Evolutionary conservation across 2,113 vertebrate genomes (phyloP).

Genomic region (Casuarius casuarius): DNA sequence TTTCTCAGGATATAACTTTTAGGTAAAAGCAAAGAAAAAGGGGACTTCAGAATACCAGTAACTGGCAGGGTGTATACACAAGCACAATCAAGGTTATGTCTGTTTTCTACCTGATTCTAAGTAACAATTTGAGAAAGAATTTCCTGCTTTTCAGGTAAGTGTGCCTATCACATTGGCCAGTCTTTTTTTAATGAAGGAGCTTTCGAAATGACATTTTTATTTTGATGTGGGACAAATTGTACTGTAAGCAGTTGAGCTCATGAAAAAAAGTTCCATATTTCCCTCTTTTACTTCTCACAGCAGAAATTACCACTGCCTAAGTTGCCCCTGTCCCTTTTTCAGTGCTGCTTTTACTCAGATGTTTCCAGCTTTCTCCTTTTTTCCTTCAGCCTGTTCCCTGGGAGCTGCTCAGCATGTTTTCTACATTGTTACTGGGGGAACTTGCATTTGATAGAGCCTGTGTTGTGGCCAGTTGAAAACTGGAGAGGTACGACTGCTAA

Average conservation of each 20-base stretch:
- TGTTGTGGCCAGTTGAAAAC: not conserved
- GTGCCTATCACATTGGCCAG: not conserved
- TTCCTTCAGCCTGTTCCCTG: not conserved
- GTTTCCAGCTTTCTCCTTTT: not conserved
- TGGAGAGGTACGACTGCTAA: not conserved
- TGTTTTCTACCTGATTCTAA: not conserved
- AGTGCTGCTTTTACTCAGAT: not conserved
- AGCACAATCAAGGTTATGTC: not conserved
- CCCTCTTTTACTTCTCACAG: not conserved
- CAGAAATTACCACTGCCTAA: not conserved
- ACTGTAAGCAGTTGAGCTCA: not conserved
- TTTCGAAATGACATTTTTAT: not conserved
- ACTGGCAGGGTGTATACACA: not conserved
- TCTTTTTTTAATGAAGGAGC: not conserved
- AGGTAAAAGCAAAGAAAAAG: not conserved
- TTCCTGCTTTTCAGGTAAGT: not conserved
- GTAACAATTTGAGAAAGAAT: not conserved
- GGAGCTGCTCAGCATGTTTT: fast-evolving
- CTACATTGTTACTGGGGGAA: not conserved
- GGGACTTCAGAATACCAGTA: not conserved
- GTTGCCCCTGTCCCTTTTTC: not conserved
- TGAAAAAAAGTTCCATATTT: not conserved
- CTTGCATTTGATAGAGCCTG: not conserved
- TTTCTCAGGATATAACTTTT: not conserved
- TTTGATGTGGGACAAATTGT: not conserved